Conservation (phyloP, 2,888 invertebrate genomes). For the Heliconius cydno region DNA sequence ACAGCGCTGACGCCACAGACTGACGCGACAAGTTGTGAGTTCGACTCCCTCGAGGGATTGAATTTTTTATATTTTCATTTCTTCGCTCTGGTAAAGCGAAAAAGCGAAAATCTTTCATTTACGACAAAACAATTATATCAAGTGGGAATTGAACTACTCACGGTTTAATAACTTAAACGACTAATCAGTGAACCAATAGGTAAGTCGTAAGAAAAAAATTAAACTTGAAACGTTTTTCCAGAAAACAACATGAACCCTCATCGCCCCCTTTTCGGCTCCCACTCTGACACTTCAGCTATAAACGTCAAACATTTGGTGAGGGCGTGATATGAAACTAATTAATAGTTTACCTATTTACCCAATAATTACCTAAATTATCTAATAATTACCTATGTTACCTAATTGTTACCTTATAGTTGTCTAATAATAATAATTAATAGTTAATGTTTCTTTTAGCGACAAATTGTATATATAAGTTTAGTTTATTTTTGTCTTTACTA, state of each 20-base stretch:
- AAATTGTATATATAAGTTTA: neutral
- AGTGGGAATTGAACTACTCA: neutral
- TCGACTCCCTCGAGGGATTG: neutral
- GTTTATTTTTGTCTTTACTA: neutral
- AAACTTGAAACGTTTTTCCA: conserved; percentile 47
- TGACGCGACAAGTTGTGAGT: no score
- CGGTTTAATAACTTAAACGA: no score
- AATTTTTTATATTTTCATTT: neutral
- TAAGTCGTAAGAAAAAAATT: neutral
- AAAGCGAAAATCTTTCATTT: neutral
- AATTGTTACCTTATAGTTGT: neutral
- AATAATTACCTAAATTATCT: conserved; percentile 1
- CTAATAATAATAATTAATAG: neutral
- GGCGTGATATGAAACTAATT: conserved; percentile 14
- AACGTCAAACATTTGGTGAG: conserved; percentile 83
- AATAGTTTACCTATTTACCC: conserved; percentile 6
- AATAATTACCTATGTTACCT: neutral
- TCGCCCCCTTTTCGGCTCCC: conserved; percentile 79
- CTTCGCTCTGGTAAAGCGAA: neutral
- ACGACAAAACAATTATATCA: no score
- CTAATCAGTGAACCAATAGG: neutral
- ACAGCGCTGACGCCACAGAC: no score
- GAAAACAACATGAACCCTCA: conserved; percentile 62
- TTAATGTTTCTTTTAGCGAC: neutral
- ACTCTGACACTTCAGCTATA: conserved; percentile 86